A percentile compares a stretch with the other conserved stretches of the same genome.
phyloP scores from a whole-genome alignment of 2,888 invertebrate species.

The Rhabditoides inermis region DNA sequence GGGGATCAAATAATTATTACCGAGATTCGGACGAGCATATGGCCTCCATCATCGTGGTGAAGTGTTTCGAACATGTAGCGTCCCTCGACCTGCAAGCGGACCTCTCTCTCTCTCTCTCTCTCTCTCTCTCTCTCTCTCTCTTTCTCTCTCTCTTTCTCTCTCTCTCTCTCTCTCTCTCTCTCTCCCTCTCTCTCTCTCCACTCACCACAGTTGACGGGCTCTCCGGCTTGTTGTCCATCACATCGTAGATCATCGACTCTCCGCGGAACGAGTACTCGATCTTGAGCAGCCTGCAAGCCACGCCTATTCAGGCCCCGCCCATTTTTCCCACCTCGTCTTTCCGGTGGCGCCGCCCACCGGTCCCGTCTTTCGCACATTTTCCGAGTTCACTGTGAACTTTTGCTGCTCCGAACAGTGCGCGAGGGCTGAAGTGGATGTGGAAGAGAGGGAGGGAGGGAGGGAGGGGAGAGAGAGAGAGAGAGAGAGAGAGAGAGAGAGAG shows the following conservation, averaged over 20 bases:
- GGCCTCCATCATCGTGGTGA: slow-evolving; percentile 24
- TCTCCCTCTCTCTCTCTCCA: neutral
- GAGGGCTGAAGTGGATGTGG: too few relatives aligned
- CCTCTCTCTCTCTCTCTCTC: neutral
- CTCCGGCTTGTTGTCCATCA: slow-evolving; percentile 16
- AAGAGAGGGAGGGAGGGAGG: too few relatives aligned
- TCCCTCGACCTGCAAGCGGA: slow-evolving; percentile 9
- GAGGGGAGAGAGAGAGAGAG: too few relatives aligned
- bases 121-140: neutral
- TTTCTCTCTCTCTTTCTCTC: neutral
- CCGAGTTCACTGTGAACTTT: too few relatives aligned
- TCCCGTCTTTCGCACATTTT: too few relatives aligned
- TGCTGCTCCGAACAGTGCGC: too few relatives aligned
- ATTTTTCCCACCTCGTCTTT: too few relatives aligned
- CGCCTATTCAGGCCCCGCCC: too few relatives aligned
- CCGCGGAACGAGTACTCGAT: slow-evolving; percentile 31
- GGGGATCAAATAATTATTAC: slow-evolving; percentile 7
- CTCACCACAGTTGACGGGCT: slow-evolving; percentile 10
- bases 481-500: too few relatives aligned
- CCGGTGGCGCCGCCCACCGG: too few relatives aligned
- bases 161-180: neutral
- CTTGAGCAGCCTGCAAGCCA: slow-evolving; percentile 16
- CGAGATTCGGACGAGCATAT: slow-evolving; percentile 20
- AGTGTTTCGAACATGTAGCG: slow-evolving; percentile 33
- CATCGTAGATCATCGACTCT: slow-evolving; percentile 31